Conservation (phyloP, 2,113 vertebrate species). For the Vulpes vulpes region DNA sequence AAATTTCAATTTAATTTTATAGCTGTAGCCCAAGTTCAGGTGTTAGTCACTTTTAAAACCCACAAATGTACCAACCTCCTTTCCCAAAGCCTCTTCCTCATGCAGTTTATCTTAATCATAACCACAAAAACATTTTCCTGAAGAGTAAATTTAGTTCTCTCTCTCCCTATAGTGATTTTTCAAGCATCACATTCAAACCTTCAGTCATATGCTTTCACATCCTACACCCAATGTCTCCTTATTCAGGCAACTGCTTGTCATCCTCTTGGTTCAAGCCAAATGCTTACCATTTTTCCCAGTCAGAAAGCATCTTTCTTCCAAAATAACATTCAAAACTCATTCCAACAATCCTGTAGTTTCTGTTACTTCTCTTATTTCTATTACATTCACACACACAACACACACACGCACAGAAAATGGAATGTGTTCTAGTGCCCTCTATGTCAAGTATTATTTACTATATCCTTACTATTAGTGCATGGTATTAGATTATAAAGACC, state of each 20-base stretch:
- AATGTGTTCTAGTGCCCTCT: background rate
- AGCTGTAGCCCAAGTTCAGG: background rate
- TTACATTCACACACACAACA: background rate
- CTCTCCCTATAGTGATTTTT: background rate
- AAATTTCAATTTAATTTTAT: constrained; percentile 53
- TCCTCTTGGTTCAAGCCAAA: background rate
- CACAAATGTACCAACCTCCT: background rate
- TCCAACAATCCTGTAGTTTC: background rate
- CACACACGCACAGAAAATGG: background rate
- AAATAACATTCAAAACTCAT: constrained; percentile 12
- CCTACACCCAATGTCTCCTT: background rate
- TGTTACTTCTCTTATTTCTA: background rate
- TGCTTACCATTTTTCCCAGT: constrained; percentile 1
- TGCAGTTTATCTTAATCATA: constrained; percentile 27
- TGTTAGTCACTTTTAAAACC: background rate
- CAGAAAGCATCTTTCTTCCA: constrained; percentile 14
- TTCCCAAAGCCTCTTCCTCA: background rate
- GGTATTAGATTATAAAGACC: constrained; percentile 5
- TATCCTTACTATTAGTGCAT: constrained; percentile 6
- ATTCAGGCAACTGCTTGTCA: background rate
- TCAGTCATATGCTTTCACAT: background rate
- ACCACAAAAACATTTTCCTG: background rate
- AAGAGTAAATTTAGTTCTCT: background rate
- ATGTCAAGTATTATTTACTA: background rate
- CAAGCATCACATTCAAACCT: background rate